Evolutionary conservation across 2,113 vertebrate species (phyloP).

Genomic region (Pithys albifrons): DNA sequence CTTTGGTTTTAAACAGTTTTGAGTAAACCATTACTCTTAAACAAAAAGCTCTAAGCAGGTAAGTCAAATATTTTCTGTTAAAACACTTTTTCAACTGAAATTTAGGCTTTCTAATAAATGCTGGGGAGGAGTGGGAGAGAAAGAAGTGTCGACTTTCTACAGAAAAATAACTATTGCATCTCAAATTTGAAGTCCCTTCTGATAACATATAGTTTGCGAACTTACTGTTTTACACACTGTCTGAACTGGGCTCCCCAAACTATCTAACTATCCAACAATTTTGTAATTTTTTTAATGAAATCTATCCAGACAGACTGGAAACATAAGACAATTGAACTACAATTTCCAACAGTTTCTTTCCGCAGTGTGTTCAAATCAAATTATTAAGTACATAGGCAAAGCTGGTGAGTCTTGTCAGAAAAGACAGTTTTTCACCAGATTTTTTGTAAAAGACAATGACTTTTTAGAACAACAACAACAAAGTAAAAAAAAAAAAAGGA

Average conservation of each 20-base stretch:
- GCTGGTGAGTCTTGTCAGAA: background rate
- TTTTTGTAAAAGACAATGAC: background rate
- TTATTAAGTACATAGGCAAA: background rate
- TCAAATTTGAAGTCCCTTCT: background rate
- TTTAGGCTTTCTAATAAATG: background rate
- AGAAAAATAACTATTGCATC: background rate
- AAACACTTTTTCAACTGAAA: background rate
- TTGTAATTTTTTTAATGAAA: background rate
- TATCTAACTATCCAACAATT: background rate
- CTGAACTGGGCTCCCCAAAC: background rate
- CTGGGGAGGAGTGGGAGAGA: background rate
- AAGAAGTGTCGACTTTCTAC: background rate
- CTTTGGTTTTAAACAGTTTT: background rate
- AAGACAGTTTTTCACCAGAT: background rate
- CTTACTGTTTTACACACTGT: background rate
- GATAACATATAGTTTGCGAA: background rate
- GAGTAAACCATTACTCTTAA: background rate
- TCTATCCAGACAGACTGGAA: background rate
- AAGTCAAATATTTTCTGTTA: background rate
- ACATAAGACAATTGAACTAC: background rate
- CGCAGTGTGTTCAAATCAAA: background rate
- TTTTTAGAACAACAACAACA: background rate
- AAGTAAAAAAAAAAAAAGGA: too few species aligned
- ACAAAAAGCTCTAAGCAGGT: background rate
- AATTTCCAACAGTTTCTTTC: background rate